phyloP scores from a whole-genome alignment of 2,113 vertebrate species.

The Mus musculus region DNA sequence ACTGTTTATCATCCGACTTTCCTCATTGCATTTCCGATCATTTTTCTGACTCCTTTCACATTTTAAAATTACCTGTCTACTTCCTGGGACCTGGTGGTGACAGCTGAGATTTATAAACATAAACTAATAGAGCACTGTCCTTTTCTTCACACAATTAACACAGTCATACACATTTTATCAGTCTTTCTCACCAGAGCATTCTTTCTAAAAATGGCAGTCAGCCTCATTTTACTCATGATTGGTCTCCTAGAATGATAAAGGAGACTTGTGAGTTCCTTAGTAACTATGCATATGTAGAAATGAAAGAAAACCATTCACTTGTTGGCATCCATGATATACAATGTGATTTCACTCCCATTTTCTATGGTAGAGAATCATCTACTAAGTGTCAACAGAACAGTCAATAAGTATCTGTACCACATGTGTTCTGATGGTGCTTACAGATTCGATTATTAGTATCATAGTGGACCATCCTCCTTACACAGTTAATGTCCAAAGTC shows the following conservation, averaged over 20 bases:
- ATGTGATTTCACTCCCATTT: neutral
- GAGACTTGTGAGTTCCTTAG: neutral
- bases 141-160: neutral
- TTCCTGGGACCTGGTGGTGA: neutral
- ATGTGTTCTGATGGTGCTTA: neutral
- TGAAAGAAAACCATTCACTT: neutral
- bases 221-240: neutral
- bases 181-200: neutral
- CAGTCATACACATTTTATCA: neutral
- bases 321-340: neutral
- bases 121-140: neutral
- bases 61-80: neutral
- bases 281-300: neutral
- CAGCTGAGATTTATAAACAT: slow-evolving; percentile 42
- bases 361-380: neutral
- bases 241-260: neutral
- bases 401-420: neutral
- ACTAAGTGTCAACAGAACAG: neutral
- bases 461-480: neutral
- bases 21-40: neutral
- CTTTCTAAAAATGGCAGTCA: neutral
- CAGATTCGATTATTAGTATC: neutral
- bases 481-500: neutral
- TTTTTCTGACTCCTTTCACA: slow-evolving; percentile 28
- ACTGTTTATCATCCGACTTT: neutral